Evolutionary conservation across 2,888 invertebrate genomes (phyloP).

Genomic region (Ashinkailepas kermadecensis): DNA sequence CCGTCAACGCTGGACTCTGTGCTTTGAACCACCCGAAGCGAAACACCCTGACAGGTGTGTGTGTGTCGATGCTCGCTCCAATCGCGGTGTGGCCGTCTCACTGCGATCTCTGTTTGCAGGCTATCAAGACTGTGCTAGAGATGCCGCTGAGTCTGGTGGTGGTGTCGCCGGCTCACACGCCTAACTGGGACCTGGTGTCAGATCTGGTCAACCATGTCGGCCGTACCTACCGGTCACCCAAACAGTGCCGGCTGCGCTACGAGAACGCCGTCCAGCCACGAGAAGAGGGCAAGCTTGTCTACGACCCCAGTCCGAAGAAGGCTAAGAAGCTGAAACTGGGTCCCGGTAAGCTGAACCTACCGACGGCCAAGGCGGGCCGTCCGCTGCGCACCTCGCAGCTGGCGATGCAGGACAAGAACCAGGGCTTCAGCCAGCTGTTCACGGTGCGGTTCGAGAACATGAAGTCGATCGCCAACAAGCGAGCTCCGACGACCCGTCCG

Average conservation of each 20-base stretch:
- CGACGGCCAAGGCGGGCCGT: constrained; percentile 50
- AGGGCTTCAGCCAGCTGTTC: constrained; percentile 58
- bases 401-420: constrained; percentile 67
- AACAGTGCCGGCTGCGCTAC: constrained; percentile 84
- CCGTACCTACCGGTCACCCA: constrained; percentile 75
- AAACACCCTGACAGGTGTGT: background rate
- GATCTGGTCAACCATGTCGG: constrained; percentile 83
- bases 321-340: constrained; percentile 75
- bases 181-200: constrained; percentile 93
- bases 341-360: constrained; percentile 63
- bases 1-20: constrained; percentile 11
- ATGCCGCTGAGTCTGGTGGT: constrained; percentile 66
- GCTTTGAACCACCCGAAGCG: constrained; percentile 16
- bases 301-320: constrained; percentile 52
- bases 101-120: constrained; percentile 28
- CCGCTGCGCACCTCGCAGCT: constrained; percentile 59
- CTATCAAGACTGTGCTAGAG: constrained; percentile 43
- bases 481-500: constrained; percentile 63
- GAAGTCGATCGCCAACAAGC: constrained; percentile 54
- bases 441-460: constrained; percentile 65
- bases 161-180: constrained; percentile 71
- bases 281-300: constrained; percentile 63
- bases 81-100: too few species aligned
- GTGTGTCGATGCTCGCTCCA: too few species aligned
- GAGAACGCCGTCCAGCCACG: constrained; percentile 79